These are phyloP conservation scores for Phalloptychus januarius DNA, from an alignment of 2,797 vertebrate genomes.

Conservation along the genomic window DNA sequence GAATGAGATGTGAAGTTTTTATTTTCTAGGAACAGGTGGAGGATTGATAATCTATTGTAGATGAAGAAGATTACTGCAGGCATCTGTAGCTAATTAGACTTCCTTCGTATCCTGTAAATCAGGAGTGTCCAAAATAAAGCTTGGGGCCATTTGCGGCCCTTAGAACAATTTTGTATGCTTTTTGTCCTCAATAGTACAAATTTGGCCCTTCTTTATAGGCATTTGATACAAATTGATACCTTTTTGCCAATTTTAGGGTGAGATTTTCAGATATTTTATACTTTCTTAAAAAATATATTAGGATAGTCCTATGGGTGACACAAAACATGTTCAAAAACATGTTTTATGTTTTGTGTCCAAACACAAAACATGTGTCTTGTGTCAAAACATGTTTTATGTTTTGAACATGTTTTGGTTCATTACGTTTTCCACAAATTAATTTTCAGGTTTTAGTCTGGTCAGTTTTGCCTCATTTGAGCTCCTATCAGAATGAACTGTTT, in stretches of 20 bases:
- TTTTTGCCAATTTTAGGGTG: not conserved
- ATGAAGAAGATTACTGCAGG: slow-evolving; percentile 6
- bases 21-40: slow-evolving; percentile 24
- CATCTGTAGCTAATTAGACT: slow-evolving; percentile 4
- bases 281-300: not conserved
- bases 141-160: not conserved
- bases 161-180: not conserved
- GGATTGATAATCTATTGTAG: slow-evolving; percentile 6
- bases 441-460: no score
- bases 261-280: not conserved
- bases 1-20: slow-evolving; percentile 30
- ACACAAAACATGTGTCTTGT: no score
- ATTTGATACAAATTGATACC: not conserved
- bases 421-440: no score
- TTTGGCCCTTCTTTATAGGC: not conserved
- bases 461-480: no score
- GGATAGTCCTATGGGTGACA: not conserved
- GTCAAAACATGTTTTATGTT: no score
- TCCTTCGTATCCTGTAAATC: slow-evolving; percentile 5
- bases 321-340: no score
- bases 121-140: not conserved
- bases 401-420: no score
- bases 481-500: no score
- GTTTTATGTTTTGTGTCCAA: no score
- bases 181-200: not conserved